Evolutionary conservation across 2,113 vertebrate species (phyloP).

Genomic region (Hoplias malabaricus): DNA sequence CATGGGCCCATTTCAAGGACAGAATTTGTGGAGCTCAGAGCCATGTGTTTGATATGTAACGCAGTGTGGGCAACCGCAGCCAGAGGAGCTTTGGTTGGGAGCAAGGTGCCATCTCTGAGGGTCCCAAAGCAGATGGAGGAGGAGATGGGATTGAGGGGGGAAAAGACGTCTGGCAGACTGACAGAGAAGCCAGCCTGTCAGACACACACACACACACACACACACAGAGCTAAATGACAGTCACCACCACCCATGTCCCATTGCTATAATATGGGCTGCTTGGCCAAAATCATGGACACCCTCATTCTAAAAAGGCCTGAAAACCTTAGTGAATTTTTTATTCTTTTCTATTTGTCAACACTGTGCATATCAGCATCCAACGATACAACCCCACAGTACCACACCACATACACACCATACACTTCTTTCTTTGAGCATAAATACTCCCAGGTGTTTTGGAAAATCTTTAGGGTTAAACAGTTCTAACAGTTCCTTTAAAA

Average conservation of each 20-base stretch:
- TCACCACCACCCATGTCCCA: conserved; percentile 44
- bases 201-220: too few relatives aligned
- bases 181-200: conserved; percentile 44
- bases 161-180: conserved; percentile 46
- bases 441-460: too few relatives aligned
- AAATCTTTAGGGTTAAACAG: too few relatives aligned
- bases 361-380: too few relatives aligned
- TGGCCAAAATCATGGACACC: conserved; percentile 31
- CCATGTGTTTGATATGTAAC: neutral
- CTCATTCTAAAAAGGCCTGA: conserved; percentile 23
- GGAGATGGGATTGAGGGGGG: conserved; percentile 14
- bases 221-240: conserved; percentile 52
- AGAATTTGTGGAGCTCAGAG: neutral
- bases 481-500: too few relatives aligned
- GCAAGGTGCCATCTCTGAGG: conserved; percentile 35
- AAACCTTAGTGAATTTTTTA: neutral
- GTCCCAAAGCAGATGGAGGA: conserved; percentile 51
- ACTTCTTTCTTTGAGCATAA: too few relatives aligned
- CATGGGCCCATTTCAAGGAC: neutral
- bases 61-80: neutral
- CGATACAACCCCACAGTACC: too few relatives aligned
- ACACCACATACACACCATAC: too few relatives aligned
- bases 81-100: conserved; percentile 19
- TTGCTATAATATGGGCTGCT: conserved; percentile 55
- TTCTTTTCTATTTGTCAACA: neutral